A percentile compares a stretch with the other conserved stretches of the same genome.
Conservation (phyloP, 2,113 vertebrate genomes). For the Raja brachyura region DNA sequence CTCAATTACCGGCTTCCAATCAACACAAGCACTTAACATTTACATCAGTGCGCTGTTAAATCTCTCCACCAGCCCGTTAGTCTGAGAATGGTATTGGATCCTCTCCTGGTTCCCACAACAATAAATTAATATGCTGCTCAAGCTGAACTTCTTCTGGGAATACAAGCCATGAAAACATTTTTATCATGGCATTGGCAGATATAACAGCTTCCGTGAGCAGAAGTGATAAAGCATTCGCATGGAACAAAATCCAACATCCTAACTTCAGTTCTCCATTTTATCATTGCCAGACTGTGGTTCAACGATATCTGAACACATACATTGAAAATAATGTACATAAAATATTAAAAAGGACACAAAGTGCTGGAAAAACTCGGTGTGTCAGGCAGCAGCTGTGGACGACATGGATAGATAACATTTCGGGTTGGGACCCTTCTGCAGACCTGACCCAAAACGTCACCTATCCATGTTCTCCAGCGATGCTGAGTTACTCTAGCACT, state of each 20-base stretch:
- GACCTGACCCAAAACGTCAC: no score
- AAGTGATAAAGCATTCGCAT: background rate
- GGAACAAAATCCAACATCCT: background rate
- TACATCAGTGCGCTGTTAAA: background rate
- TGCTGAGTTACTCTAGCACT: no score
- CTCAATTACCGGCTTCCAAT: background rate
- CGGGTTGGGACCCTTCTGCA: no score
- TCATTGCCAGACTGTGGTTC: background rate
- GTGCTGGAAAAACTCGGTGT: no score
- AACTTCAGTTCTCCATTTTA: background rate
- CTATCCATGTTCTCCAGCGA: no score
- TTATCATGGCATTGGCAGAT: background rate
- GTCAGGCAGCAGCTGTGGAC: no score
- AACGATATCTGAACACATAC: background rate
- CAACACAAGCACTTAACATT: constrained; percentile 25
- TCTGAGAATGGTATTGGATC: background rate
- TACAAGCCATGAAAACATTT: background rate
- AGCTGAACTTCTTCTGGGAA: background rate
- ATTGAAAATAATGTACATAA: no score
- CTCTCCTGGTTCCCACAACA: background rate
- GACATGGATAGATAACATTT: no score
- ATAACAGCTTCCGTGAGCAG: background rate
- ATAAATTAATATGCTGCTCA: background rate
- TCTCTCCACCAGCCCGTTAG: background rate
- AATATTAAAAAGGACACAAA: no score